A percentile compares a stretch with the other conserved stretches of the same genome.
Evolutionary conservation across 2,888 invertebrate species (phyloP).

Genomic region (Gandaritis pyraliata): DNA sequence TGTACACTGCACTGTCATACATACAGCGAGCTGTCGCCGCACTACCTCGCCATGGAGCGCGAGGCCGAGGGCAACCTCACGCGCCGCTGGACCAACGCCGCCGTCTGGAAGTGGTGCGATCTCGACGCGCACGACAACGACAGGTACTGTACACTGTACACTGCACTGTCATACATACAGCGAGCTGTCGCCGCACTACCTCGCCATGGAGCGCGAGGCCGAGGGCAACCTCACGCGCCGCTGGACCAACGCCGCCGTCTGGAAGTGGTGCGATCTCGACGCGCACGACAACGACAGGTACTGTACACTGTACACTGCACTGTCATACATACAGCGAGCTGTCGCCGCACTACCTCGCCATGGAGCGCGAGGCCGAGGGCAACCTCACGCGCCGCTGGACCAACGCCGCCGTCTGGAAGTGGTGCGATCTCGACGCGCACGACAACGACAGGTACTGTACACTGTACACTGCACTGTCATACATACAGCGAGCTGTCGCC

Average conservation of each 20-base stretch:
- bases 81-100: conserved; percentile 95
- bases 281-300: conserved; percentile 95
- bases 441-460: conserved; percentile 96
- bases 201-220: conserved; percentile 93
- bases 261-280: conserved; percentile 99
- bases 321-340: too few species aligned
- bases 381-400: conserved; percentile 93
- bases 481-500: too few species aligned
- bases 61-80: conserved; percentile 95
- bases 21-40: too few species aligned
- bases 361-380: conserved; percentile 95
- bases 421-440: conserved; percentile 98
- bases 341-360: conserved; percentile 64
- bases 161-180: too few species aligned
- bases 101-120: conserved; percentile 99
- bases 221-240: conserved; percentile 93
- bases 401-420: conserved; percentile 99
- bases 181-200: background rate
- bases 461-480: too few species aligned
- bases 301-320: too few species aligned
- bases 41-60: conserved; percentile 87
- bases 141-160: too few species aligned
- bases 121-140: conserved; percentile 96
- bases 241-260: conserved; percentile 97
- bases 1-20: too few species aligned